phyloP scores from a whole-genome alignment of 2,797 vertebrate species.

The Limosa lapponica region DNA sequence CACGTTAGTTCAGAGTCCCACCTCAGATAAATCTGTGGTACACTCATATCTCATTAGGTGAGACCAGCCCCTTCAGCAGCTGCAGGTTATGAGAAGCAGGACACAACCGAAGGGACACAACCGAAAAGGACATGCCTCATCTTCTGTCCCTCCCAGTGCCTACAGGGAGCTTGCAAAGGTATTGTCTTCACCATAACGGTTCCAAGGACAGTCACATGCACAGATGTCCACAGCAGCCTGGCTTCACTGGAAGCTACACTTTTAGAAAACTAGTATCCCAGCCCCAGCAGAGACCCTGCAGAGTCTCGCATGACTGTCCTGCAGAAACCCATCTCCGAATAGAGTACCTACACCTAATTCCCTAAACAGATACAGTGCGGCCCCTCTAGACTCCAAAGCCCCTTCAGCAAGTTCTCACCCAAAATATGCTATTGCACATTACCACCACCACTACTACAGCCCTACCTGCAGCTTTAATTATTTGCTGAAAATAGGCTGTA shows the following conservation, averaged over 20 bases:
- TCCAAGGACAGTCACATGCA: background rate
- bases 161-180: background rate
- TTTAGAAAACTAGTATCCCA: background rate
- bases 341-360: background rate
- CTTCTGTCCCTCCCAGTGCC: background rate
- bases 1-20: background rate
- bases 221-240: background rate
- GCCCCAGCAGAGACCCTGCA: background rate
- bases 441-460: background rate
- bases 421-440: background rate
- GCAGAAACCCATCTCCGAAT: background rate
- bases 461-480: background rate
- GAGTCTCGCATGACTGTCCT: background rate
- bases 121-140: background rate
- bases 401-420: background rate
- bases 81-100: background rate
- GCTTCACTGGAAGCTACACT: background rate
- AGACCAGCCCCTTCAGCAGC: background rate
- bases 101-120: background rate
- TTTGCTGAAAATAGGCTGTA: background rate
- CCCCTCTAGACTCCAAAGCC: background rate
- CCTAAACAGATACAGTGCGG: background rate
- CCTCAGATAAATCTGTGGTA: background rate
- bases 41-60: background rate
- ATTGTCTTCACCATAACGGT: rapidly evolving